phyloP scores from a whole-genome alignment of 2,797 vertebrate genomes.

The Cossypha caffra region DNA sequence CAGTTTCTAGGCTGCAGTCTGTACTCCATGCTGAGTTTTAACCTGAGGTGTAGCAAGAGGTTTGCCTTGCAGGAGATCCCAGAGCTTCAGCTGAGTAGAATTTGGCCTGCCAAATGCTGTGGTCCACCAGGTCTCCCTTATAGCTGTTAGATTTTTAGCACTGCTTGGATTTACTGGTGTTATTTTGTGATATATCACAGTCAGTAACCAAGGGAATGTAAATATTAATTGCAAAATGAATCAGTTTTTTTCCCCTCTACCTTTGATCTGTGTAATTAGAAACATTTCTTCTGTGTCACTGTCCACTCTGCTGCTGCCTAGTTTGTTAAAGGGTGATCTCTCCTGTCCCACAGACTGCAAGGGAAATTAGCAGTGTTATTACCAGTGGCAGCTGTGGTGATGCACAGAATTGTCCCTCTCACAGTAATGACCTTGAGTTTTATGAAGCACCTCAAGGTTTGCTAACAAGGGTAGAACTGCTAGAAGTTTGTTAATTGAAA shows the following conservation, averaged over 20 bases:
- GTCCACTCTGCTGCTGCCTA: constrained; percentile 23
- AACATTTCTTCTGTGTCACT: constrained; percentile 13
- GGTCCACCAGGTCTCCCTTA: background rate
- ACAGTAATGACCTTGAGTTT: constrained; percentile 57
- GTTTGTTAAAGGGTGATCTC: background rate
- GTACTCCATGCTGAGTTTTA: background rate
- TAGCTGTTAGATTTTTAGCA: background rate
- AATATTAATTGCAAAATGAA: constrained; percentile 62
- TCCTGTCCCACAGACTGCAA: constrained; percentile 21
- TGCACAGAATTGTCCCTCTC: constrained; percentile 51
- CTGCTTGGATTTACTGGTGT: background rate
- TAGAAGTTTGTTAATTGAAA: constrained; percentile 72
- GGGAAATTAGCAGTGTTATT: constrained; percentile 53
- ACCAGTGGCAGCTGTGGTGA: constrained; percentile 6
- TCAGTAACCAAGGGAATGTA: constrained; percentile 8
- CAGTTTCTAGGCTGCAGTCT: background rate
- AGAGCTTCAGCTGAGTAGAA: background rate
- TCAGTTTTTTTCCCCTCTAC: background rate
- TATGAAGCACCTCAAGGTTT: constrained; percentile 59
- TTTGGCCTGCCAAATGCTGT: background rate
- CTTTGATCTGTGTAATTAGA: constrained; percentile 52
- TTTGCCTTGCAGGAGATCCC: background rate
- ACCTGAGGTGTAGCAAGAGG: background rate
- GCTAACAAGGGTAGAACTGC: constrained; percentile 27
- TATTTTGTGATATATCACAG: background rate